Conservation (phyloP, 2,113 vertebrate species). For the Tragelaphus imberbis region DNA sequence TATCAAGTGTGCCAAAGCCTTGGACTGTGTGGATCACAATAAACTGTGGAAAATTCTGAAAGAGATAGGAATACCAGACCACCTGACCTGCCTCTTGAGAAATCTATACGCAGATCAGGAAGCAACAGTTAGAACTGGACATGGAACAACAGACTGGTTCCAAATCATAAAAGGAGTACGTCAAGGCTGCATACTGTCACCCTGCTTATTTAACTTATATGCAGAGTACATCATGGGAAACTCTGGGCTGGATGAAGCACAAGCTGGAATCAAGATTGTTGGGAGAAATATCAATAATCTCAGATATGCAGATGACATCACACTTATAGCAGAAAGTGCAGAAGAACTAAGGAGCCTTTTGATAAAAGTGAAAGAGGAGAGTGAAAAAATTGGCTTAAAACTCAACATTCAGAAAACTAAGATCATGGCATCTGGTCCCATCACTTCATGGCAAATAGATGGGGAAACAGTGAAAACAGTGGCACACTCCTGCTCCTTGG, state of each 20-base stretch:
- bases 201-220: neutral
- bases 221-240: neutral
- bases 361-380: neutral
- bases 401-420: neutral
- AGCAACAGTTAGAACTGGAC: neutral
- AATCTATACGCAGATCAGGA: neutral
- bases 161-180: rapidly evolving
- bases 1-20: neutral
- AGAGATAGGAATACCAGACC: neutral
- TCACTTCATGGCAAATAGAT: neutral
- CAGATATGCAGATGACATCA: neutral
- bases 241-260: neutral
- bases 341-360: neutral
- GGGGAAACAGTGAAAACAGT: neutral
- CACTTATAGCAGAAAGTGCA: neutral
- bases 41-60: neutral
- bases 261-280: neutral
- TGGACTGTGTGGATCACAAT: neutral
- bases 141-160: neutral
- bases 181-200: neutral
- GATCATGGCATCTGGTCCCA: neutral
- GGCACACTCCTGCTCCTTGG: neutral
- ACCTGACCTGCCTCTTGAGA: neutral
- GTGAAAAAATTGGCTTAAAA: neutral
- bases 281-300: neutral